phyloP scores from a whole-genome alignment of 2,888 invertebrate species.

The Nemurella pictetii region DNA sequence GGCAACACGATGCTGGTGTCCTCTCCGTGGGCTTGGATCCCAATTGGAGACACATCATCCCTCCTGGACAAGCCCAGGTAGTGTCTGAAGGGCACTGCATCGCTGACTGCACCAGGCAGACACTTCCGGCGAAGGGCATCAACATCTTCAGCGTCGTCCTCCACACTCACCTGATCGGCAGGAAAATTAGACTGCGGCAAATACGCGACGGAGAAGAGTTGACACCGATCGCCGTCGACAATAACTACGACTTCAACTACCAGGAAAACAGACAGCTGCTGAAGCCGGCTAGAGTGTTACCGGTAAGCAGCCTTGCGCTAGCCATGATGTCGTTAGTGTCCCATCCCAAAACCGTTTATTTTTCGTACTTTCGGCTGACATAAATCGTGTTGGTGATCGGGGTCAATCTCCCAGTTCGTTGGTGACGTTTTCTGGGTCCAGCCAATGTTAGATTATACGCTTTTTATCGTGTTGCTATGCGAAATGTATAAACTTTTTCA shows the following conservation, averaged over 20 bases:
- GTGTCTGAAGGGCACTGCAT: slow-evolving; percentile 72
- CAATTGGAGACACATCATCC: slow-evolving; percentile 72
- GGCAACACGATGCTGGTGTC: slow-evolving; percentile 69
- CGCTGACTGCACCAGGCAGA: slow-evolving; percentile 66
- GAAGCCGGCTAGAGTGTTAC: slow-evolving; percentile 59
- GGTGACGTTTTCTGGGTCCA: neutral
- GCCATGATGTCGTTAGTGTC: neutral
- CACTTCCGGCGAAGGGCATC: slow-evolving; percentile 64
- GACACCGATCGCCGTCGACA: slow-evolving; percentile 67
- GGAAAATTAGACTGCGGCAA: slow-evolving; percentile 66
- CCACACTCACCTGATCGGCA: slow-evolving; percentile 69
- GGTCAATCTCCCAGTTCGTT: neutral
- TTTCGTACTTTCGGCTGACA: neutral
- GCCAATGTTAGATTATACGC: neutral
- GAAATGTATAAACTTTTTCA: neutral
- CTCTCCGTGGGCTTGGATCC: slow-evolving; percentile 69
- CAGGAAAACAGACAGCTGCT: slow-evolving; percentile 68
- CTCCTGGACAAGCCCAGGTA: slow-evolving; percentile 68
- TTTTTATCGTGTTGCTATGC: neutral
- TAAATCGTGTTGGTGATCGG: neutral
- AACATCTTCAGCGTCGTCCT: slow-evolving; percentile 71
- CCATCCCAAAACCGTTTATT: neutral
- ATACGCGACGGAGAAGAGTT: slow-evolving; percentile 64
- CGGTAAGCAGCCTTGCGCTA: slow-evolving; percentile 33
- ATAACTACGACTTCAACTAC: slow-evolving; percentile 70